Evolutionary conservation across 2,797 vertebrate genomes (phyloP).

Genomic region (Buphagus erythrorhynchus): DNA sequence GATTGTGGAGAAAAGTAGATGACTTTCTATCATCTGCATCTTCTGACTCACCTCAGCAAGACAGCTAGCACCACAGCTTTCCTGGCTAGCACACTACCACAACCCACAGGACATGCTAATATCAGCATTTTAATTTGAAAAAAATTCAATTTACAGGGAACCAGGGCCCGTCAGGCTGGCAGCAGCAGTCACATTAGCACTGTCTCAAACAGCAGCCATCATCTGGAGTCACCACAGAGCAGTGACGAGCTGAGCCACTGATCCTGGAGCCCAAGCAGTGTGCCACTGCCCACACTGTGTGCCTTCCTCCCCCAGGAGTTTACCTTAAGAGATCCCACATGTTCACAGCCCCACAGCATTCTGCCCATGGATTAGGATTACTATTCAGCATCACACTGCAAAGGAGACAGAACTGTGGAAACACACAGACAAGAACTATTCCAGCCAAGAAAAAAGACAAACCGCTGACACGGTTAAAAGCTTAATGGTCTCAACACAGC

Average conservation of each 20-base stretch:
- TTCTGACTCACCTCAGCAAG: not conserved
- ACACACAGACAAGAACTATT: not conserved
- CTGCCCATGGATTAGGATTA: not conserved
- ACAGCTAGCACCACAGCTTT: not conserved
- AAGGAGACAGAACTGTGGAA: not conserved
- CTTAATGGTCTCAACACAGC: not conserved
- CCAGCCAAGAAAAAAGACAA: not conserved
- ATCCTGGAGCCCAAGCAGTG: not conserved
- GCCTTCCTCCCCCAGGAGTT: not conserved
- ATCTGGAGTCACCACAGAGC: not conserved
- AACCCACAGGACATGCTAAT: not conserved
- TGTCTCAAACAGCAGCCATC: not conserved
- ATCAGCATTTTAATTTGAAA: not conserved
- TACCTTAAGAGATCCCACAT: not conserved
- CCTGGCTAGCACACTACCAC: not conserved
- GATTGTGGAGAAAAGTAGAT: not conserved
- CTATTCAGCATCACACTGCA: not conserved
- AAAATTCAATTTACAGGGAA: no score
- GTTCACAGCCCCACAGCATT: not conserved
- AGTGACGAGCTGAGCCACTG: fast-evolving
- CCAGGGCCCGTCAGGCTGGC: fast-evolving
- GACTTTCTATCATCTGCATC: not conserved
- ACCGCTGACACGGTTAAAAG: not conserved
- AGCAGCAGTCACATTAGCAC: not conserved
- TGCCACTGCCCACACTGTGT: fast-evolving